Evolutionary conservation across 2,888 invertebrate species (phyloP).

Genomic region (Dromius quadrimaculatus): DNA sequence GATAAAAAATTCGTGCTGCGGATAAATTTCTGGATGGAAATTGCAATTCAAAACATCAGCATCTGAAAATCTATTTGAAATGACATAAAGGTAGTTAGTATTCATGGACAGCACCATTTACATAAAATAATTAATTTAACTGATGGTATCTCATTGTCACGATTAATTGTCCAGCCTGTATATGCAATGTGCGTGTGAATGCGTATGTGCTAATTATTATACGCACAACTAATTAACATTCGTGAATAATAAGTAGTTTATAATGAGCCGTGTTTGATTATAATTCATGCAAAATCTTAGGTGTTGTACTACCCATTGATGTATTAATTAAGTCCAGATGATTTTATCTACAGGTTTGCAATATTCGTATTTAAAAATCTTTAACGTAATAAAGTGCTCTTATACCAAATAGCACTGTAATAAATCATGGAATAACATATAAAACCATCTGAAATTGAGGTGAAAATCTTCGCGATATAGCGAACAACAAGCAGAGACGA

Average conservation of each 20-base stretch:
- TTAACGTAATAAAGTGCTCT: not conserved
- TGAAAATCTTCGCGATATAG: not conserved
- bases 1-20: too few relatives aligned
- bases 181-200: constrained; percentile 21
- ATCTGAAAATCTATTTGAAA: too few relatives aligned
- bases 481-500: not conserved
- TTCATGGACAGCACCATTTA: too few relatives aligned
- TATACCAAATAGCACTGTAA: not conserved
- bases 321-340: constrained; percentile 25
- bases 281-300: constrained; percentile 33
- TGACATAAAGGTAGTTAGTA: too few relatives aligned
- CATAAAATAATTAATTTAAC: too few relatives aligned
- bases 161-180: not conserved
- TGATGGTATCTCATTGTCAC: too few relatives aligned
- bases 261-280: constrained; percentile 5
- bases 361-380: not conserved
- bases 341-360: not conserved
- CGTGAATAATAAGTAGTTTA: constrained; percentile 18
- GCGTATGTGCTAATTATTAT: constrained; percentile 21
- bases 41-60: too few relatives aligned
- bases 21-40: too few relatives aligned
- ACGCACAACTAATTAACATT: constrained; percentile 19
- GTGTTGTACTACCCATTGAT: constrained; percentile 29
- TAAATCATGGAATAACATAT: constrained; percentile 16
- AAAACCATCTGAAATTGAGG: constrained; percentile 14